Conservation (phyloP, 1,140 invertebrate species). For the Lordiphosa mommai region DNA sequence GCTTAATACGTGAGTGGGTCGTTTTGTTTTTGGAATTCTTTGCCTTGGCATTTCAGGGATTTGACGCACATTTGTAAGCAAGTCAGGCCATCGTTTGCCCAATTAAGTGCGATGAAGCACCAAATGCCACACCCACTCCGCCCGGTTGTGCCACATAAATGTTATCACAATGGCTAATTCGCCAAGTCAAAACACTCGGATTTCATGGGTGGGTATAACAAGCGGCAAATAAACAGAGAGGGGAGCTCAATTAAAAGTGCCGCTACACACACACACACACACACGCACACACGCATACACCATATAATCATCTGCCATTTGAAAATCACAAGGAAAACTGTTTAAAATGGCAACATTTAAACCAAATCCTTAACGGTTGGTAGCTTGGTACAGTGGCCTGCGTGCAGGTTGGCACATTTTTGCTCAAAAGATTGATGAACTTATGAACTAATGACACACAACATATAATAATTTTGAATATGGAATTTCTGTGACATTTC, state of each 20-base stretch:
- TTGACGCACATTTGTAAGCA: slow-evolving; percentile 60
- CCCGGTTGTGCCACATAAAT: slow-evolving; percentile 44
- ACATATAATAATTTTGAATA: too few relatives aligned
- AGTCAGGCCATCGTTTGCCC: slow-evolving; percentile 71
- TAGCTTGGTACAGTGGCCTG: too few relatives aligned
- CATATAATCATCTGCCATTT: too few relatives aligned
- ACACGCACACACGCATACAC: not conserved
- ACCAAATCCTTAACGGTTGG: too few relatives aligned
- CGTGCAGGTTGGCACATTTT: too few relatives aligned
- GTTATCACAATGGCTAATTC: slow-evolving; percentile 74
- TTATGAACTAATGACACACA: too few relatives aligned
- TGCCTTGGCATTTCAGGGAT: too few relatives aligned
- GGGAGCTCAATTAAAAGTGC: slow-evolving; percentile 35
- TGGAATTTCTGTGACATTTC: too few relatives aligned
- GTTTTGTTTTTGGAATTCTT: slow-evolving; percentile 18
- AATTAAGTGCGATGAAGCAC: slow-evolving; percentile 62
- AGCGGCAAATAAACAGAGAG: slow-evolving; percentile 48
- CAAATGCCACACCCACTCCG: not conserved
- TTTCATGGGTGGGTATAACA: slow-evolving; percentile 31
- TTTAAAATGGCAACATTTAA: too few relatives aligned
- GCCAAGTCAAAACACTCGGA: slow-evolving; percentile 66
- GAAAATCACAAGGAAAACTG: too few relatives aligned
- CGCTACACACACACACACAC: not conserved
- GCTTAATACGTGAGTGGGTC: too few relatives aligned
- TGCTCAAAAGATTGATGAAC: too few relatives aligned